These are phyloP conservation scores for Sebastes kiyomatsui DNA, from an alignment of 2,797 vertebrate species.

Conservation along the genomic window DNA sequence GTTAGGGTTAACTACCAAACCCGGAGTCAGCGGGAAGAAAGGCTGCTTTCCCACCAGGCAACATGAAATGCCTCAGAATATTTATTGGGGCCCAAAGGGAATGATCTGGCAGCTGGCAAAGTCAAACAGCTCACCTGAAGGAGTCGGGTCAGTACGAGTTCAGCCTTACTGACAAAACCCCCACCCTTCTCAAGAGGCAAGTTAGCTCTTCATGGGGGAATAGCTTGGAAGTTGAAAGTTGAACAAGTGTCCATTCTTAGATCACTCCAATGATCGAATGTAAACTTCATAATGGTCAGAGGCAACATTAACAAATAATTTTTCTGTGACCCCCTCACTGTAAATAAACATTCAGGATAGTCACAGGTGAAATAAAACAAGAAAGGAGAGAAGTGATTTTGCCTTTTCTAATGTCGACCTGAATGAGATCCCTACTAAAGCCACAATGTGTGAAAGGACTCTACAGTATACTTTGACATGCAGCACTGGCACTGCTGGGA, in stretches of 20 bases:
- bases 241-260: background rate
- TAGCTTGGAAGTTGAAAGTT: background rate
- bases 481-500: background rate
- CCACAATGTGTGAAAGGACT: background rate
- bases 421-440: background rate
- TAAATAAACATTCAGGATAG: background rate
- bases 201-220: background rate
- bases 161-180: constrained; percentile 21
- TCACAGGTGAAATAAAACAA: background rate
- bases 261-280: background rate
- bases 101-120: constrained; percentile 57
- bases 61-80: constrained; percentile 64
- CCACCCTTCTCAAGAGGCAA: background rate
- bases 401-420: background rate
- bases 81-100: constrained; percentile 58
- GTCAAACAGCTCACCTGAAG: constrained; percentile 68
- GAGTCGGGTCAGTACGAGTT: constrained; percentile 54
- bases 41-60: constrained; percentile 48
- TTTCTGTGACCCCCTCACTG: background rate
- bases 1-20: constrained; percentile 52
- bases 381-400: background rate
- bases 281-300: background rate
- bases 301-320: background rate
- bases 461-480: background rate
- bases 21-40: constrained; percentile 53